Conservation (phyloP, 2,113 vertebrate species). For the Azemiops feae region DNA sequence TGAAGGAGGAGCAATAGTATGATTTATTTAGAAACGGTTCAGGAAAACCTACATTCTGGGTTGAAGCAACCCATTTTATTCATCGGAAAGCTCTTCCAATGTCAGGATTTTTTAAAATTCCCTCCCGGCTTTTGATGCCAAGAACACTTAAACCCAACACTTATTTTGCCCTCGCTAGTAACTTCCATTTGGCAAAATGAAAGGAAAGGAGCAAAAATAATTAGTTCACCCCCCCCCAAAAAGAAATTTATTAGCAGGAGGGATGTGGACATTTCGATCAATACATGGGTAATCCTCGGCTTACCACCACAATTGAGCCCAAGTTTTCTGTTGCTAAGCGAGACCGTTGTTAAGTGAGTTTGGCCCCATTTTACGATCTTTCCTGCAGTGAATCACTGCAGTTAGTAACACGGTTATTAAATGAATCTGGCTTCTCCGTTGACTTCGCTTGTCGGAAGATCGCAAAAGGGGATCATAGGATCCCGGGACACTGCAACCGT, state of each 20-base stretch:
- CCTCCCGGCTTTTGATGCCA: slow-evolving; percentile 54
- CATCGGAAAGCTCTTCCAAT: neutral
- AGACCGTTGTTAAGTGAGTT: too few relatives aligned
- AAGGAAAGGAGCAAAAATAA: slow-evolving; percentile 66
- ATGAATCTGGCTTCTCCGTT: too few relatives aligned
- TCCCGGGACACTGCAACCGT: too few relatives aligned
- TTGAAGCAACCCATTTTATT: neutral
- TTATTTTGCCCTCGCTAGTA: slow-evolving; percentile 57
- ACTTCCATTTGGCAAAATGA: slow-evolving; percentile 62
- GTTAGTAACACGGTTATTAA: too few relatives aligned
- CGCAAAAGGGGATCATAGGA: too few relatives aligned
- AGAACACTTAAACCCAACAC: slow-evolving; percentile 54
- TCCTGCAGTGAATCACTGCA: too few relatives aligned
- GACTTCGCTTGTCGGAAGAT: too few relatives aligned
- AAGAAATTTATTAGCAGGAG: slow-evolving; percentile 32
- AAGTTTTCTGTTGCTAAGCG: too few relatives aligned
- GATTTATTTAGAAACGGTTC: neutral
- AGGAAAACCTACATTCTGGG: neutral
- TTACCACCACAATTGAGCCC: too few relatives aligned
- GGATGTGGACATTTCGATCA: slow-evolving; percentile 55
- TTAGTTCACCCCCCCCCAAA: slow-evolving; percentile 37
- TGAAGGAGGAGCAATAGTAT: neutral
- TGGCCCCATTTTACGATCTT: too few relatives aligned
- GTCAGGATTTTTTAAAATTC: slow-evolving; percentile 23
- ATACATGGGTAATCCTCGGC: slow-evolving; percentile 13